Base-by-base conservation (phyloP, 1,140 invertebrate genomes). In the Oreohelix idahoensis region DNA sequence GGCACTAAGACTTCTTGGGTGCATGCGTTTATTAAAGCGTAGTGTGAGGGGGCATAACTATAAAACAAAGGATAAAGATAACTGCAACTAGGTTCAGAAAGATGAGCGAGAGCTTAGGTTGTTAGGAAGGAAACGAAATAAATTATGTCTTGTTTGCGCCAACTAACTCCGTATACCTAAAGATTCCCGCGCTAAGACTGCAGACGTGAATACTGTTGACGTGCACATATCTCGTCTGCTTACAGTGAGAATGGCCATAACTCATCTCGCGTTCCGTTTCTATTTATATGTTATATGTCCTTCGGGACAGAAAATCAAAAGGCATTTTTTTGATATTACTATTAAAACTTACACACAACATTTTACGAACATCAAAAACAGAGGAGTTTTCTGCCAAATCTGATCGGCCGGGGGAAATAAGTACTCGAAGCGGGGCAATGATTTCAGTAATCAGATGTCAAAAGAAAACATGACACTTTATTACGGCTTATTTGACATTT, bases 401-500 rank as follows among this genome's bases (percentile, higher is more conserved):
- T 58, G 53, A 58, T 23, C 26, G 8, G 26, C 53, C 20, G 4
- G 53, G 15, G 4, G 53, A 23, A 23, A 23, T 15, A 58, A n/a
- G 53, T 58, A 58, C 17, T 58, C 26, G 5, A 15, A 58, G 23
- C 5, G 1, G 2, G 53, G 53, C 23, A 58, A n/a, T 20, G 53
- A 58, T 20, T 58, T 58, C 53, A 58, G 20, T 23, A 58, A 58
- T 58, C 53, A n/a, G 53, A 58, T 58, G 53, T 58, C 53, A 58
- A 58, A 58, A 58, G 53, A 58, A 23, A 58, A 58, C 53, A 58
- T n/a, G 53, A 58, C 53, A 58, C 53, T 58, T 58, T 58, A 58
- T 58, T 58, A 15, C 53, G 23, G 53, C 26, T 58, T n/a, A 58
- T 58, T 58, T 58, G 53, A 58, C 53, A 58, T 58, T 58, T 58